Evolutionary conservation across 2,113 vertebrate species (phyloP), one percentile per base, ranked within the genome.

Genomic region (Apodemus speciosus): DNA sequence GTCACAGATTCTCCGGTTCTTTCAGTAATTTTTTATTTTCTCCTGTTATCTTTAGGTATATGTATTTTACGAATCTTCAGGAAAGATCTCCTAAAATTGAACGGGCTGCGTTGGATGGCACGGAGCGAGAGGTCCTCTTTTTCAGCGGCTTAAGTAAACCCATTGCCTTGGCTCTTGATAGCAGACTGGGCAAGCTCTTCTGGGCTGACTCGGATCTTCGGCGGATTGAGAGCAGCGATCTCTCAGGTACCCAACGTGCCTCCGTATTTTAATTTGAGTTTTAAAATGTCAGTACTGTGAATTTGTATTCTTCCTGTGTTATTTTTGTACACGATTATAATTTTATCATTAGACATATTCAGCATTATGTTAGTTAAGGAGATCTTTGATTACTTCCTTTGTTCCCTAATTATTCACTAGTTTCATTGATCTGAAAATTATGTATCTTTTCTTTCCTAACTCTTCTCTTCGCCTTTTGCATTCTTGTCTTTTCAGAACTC

Each of bases 51-150:
- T 96, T 15, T 97, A 99, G 99, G 97, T 99, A 99, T 98, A 99
- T 99, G 99, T 99, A 99, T 98, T 99, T 99, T 98, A 99, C 99
- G 95, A 99, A 99, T 97, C 98, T 99, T 53, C 98, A 99, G 97
- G 99, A 99, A 83, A 98, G 99, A 16, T 99, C 99, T 3, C 99
- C 99, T 0, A 99, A 99, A 98, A 99, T 99, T 86, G 99, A 99
- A 98, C 98, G 99, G 2, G 99, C 99, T 18, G 99, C 99, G 8
- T 92, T 99, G 98, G 99, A 99, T 93, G 99, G 99, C n/a, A 99
- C 99, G 0, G 99, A 99, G 96, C 98, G 99, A 0, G 99, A 99
- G 96, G 99, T 99, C 25, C 98, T 99, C 86, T 99, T 99, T 96
- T 99, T 99, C 97, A 99, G 98, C 53, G 99, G 99, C 10, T 95